Base-by-base conservation (phyloP, 1,140 invertebrate species). In the Cherax destructor region DNA sequence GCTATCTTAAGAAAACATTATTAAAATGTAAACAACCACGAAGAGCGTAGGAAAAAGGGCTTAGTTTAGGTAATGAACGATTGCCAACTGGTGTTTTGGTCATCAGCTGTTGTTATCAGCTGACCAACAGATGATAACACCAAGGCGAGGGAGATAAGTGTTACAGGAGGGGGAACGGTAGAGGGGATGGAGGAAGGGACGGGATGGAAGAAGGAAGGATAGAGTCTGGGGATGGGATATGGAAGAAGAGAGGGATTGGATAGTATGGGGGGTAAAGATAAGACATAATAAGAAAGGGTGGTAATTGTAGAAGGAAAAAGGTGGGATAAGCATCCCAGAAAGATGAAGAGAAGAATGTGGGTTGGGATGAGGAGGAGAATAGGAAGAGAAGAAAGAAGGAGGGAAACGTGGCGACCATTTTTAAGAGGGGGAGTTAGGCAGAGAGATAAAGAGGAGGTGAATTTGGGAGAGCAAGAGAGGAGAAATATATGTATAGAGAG, bases 321-420 rank as follows among this genome's bases (percentile, higher is more conserved):
- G 80, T 24, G 52, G 16, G 9, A 74, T 10, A 85, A 65, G 56
- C 2, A 41, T 41, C 30, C 30, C 30, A 41, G 83, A 85, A 65
- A 74, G 72, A 86, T 47, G 69, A 24, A 59, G 72, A 78, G 85
- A 86, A 61, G 24, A 24, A 77, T 47, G 78, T 49, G 78, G 50
- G 59, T n/a, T 78, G 65, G 61, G 18, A 59, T 21, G 49, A 21
- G 21, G 52, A 10, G 72, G 69, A 52, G 49, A 52, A 21, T 30
- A 21, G 56, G 41, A 61, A 79, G 50, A 79, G n/a, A 77, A 47
- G 59, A n/a, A 1, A n/a, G 61, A 21, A 41, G 21, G 24, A 59
- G 24, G 80, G 11, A 21, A 65, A 18, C 13, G 18, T 1, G 52
- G 6, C 11, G 52, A 13, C 52, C 11, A 13, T n/a, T n/a, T n/a